Percentiles rank a stretch among this genome's conserved stretches.
Evolutionary conservation across 2,888 invertebrate species (phyloP).

Genomic region (Hydropsyche betteni): DNA sequence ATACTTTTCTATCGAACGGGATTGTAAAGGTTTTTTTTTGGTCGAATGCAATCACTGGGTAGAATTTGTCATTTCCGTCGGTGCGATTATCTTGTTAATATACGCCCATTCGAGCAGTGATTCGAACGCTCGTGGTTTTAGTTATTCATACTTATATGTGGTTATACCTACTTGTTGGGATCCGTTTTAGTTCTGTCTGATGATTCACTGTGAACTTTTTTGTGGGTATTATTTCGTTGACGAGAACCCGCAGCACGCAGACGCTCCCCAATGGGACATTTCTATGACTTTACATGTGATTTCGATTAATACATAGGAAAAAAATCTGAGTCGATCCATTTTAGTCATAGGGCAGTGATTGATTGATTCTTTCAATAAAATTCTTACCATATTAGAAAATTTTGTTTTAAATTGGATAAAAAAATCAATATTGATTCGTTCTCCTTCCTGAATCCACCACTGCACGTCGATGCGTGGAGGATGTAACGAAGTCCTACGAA

Average conservation of each 20-base stretch:
- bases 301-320: too few relatives aligned
- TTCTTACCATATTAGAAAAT: too few relatives aligned
- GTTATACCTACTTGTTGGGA: too few relatives aligned
- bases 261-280: too few relatives aligned
- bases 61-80: conserved; percentile 26
- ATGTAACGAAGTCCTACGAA: conserved; percentile 7
- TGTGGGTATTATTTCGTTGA: background rate
- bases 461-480: background rate
- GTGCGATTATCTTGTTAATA: conserved; percentile 21
- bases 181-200: too few relatives aligned
- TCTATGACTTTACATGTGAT: too few relatives aligned
- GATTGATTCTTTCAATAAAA: too few relatives aligned
- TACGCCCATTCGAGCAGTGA: conserved; percentile 8
- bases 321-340: too few relatives aligned
- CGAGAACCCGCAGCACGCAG: too few relatives aligned
- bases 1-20: background rate
- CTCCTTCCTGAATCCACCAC: background rate
- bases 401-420: too few relatives aligned
- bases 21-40: conserved; percentile 4
- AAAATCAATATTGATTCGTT: too few relatives aligned
- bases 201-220: conserved; percentile 21
- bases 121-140: background rate
- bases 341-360: too few relatives aligned
- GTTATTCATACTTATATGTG: background rate
- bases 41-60: background rate